Percentiles rank a stretch among this genome's conserved stretches.
Conservation (phyloP, 1,140 invertebrate species). For the Drosophila parabipectinata region DNA sequence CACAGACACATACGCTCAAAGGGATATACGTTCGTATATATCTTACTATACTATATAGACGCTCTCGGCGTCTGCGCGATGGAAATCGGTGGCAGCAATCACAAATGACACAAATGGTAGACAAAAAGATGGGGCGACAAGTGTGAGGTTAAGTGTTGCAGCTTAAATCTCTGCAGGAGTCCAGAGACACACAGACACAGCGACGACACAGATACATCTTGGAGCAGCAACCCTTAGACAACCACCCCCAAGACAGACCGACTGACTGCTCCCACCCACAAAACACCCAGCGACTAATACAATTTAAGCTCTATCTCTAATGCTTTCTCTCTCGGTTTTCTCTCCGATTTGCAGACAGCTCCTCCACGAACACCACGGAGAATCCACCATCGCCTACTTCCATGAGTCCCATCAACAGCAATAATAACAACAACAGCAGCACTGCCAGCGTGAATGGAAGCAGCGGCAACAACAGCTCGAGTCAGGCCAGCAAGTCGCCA, state of each 20-base stretch:
- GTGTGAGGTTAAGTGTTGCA: conserved; percentile 80
- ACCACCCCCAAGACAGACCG: conserved; percentile 11
- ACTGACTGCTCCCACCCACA: conserved; percentile 1
- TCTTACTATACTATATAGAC: conserved; percentile 6
- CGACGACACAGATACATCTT: conserved; percentile 32
- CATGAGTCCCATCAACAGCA: conserved; percentile 66
- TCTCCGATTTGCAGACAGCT: conserved; percentile 87
- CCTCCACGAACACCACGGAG: conserved; percentile 85
- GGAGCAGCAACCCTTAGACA: conserved; percentile 62
- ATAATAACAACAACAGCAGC: conserved; percentile 51
- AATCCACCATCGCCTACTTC: conserved; percentile 83
- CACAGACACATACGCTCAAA: conserved; percentile 10
- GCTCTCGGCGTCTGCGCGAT: conserved; percentile 74
- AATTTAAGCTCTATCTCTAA: conserved; percentile 42
- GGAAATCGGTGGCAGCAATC: conserved; percentile 30
- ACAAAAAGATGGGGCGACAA: conserved; percentile 58
- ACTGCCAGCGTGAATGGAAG: conserved; percentile 69
- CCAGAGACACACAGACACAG: conserved; percentile 11
- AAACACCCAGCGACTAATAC: conserved; percentile 57
- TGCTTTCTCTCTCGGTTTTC: conserved; percentile 52
- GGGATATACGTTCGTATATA: neutral
- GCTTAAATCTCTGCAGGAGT: conserved; percentile 69
- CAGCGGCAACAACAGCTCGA: conserved; percentile 79
- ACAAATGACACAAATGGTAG: conserved; percentile 36
- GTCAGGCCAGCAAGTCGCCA: conserved; percentile 62